A percentile compares a stretch with the other conserved stretches of the same genome.
These are phyloP conservation scores for Synanthedon andrenaeformis DNA, from an alignment of 2,888 invertebrate genomes.

Conservation along the genomic window DNA sequence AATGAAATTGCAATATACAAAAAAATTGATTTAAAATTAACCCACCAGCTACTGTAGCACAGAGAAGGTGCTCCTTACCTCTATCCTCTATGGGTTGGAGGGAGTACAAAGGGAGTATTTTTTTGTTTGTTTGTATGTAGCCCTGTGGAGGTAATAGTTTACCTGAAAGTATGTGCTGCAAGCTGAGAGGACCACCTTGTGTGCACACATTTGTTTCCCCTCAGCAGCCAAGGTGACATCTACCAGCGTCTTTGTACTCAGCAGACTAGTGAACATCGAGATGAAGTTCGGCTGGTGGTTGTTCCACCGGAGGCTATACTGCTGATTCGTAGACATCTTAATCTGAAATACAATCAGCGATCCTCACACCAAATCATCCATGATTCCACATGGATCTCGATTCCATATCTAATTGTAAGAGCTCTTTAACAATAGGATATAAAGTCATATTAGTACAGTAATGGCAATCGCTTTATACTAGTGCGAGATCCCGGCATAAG, in stretches of 20 bases:
- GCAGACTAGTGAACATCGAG: slow-evolving; percentile 85
- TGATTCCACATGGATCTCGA: neutral
- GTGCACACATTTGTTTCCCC: slow-evolving; percentile 87
- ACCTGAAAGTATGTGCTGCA: slow-evolving; percentile 95
- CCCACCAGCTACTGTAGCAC: neutral
- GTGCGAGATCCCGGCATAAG: too few species aligned
- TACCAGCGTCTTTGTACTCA: slow-evolving; percentile 86
- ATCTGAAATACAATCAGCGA: slow-evolving; percentile 10
- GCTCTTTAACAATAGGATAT: too few species aligned
- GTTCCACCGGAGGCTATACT: slow-evolving; percentile 90
- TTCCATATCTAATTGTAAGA: too few species aligned
- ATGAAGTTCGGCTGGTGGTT: slow-evolving; percentile 95
- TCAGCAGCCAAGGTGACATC: slow-evolving; percentile 94
- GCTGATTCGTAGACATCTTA: slow-evolving; percentile 75
- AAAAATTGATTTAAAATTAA: too few species aligned
- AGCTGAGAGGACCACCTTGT: slow-evolving; percentile 90
- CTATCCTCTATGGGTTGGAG: too few species aligned
- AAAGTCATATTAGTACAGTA: too few species aligned
- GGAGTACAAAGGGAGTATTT: too few species aligned
- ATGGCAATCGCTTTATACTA: too few species aligned
- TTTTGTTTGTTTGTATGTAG: neutral
- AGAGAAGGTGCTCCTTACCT: neutral
- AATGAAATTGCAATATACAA: too few species aligned
- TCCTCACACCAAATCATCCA: neutral
- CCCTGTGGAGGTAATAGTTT: slow-evolving; percentile 9